Evolutionary conservation across 2,113 vertebrate genomes (phyloP).

Genomic region (Microtus pennsylvanicus): DNA sequence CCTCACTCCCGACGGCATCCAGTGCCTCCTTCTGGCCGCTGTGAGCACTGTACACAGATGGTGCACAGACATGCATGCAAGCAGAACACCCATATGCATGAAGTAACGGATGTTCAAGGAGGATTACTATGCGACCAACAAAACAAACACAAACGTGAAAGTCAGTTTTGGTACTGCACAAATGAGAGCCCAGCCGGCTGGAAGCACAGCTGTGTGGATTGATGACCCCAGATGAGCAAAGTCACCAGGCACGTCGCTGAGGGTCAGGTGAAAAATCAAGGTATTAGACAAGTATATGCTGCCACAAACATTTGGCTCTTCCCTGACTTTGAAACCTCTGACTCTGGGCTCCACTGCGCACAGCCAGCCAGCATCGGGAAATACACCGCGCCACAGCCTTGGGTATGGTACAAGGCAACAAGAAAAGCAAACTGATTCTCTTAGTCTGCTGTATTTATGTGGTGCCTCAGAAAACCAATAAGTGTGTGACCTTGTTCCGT

Average conservation of each 20-base stretch:
- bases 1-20: background rate
- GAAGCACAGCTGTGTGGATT: background rate
- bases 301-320: background rate
- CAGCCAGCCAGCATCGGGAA: background rate
- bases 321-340: background rate
- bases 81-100: background rate
- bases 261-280: background rate
- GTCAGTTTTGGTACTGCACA: background rate
- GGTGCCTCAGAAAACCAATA: constrained; percentile 72
- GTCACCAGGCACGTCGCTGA: background rate
- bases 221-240: background rate
- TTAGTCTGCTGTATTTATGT: constrained; percentile 72
- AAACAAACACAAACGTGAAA: constrained; percentile 35
- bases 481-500: constrained; percentile 71
- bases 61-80: background rate
- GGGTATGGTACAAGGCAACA: constrained; percentile 24
- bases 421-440: constrained; percentile 68
- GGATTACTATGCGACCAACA: background rate
- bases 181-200: background rate
- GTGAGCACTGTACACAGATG: too few relatives aligned
- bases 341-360: background rate
- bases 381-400: background rate
- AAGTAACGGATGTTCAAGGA: background rate
- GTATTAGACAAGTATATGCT: background rate
- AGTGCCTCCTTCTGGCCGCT: background rate